These are phyloP conservation scores for Blastobasis lacticolella DNA, from an alignment of 2,888 invertebrate species.

Conservation along the genomic window DNA sequence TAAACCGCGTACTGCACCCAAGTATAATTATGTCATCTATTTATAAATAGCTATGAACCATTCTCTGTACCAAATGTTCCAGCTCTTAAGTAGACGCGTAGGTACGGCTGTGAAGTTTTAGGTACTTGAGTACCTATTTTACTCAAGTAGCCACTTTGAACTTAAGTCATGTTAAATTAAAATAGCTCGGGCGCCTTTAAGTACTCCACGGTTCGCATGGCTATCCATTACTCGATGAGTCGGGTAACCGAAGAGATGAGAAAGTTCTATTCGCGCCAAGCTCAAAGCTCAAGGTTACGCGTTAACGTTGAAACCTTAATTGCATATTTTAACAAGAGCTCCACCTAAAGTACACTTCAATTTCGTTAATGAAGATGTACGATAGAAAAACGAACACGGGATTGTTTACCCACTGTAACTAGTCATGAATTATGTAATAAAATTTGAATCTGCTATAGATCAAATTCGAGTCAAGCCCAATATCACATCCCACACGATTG, in stretches of 20 bases:
- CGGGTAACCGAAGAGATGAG: slow-evolving; percentile 23
- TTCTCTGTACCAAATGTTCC: slow-evolving; percentile 21
- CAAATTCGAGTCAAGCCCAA: slow-evolving; percentile 19
- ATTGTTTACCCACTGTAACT: neutral
- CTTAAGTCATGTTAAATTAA: slow-evolving; percentile 41
- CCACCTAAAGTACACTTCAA: slow-evolving; percentile 19
- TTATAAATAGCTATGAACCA: slow-evolving; percentile 41
- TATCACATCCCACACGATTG: slow-evolving; percentile 32
- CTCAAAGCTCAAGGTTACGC: slow-evolving; percentile 30
- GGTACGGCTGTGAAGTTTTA: neutral
- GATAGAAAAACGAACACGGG: neutral
- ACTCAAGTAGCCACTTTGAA: slow-evolving; percentile 37
- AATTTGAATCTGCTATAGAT: slow-evolving; percentile 21
- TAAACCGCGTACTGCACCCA: neutral
- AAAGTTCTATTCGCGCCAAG: slow-evolving; percentile 23
- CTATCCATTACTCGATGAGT: slow-evolving; percentile 27
- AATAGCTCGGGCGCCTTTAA: slow-evolving; percentile 34
- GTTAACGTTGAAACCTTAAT: slow-evolving; percentile 27
- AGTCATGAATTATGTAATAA: slow-evolving; percentile 13
- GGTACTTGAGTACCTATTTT: slow-evolving; percentile 24
- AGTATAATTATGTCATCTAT: slow-evolving; percentile 36
- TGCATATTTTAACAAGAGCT: slow-evolving; percentile 24
- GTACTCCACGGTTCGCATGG: slow-evolving; percentile 38
- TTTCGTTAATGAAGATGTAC: slow-evolving; percentile 20
- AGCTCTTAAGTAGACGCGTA: slow-evolving; percentile 24